A percentile compares a stretch with the other conserved stretches of the same genome.
phyloP scores from a whole-genome alignment of 2,113 vertebrate species.

The Apus apus region DNA sequence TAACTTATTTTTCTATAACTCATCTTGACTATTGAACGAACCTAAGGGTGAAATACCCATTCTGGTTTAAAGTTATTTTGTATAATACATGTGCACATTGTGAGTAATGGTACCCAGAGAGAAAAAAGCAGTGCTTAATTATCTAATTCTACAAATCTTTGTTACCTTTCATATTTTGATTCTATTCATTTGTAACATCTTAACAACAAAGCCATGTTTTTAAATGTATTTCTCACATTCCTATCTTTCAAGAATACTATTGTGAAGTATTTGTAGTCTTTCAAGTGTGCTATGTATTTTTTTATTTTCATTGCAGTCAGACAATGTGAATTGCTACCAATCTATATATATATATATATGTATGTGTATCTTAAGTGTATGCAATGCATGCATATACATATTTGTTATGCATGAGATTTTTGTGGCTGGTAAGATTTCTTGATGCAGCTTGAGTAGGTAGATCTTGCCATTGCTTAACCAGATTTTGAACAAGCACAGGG shows the following conservation, averaged over 20 bases:
- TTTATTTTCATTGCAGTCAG: neutral
- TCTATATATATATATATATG: too few species aligned
- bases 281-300: neutral
- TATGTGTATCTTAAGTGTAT: neutral
- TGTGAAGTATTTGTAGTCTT: neutral
- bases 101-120: slow-evolving; percentile 70
- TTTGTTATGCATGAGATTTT: neutral
- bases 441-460: accelerated
- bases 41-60: slow-evolving; percentile 68
- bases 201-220: slow-evolving; percentile 32
- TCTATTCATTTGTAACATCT: neutral
- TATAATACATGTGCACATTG: slow-evolving; percentile 66
- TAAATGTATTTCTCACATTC: neutral
- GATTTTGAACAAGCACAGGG: neutral
- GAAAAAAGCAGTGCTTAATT: slow-evolving; percentile 58
- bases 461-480: neutral
- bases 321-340: neutral
- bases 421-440: neutral
- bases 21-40: slow-evolving; percentile 68
- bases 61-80: slow-evolving; percentile 72
- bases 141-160: slow-evolving; percentile 3
- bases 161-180: slow-evolving; percentile 31
- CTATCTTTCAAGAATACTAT: neutral
- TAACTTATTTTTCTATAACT: slow-evolving; percentile 64
- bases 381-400: neutral